Base-by-base conservation (phyloP, 1,140 invertebrate species). In the Drosophila equinoxialis region DNA sequence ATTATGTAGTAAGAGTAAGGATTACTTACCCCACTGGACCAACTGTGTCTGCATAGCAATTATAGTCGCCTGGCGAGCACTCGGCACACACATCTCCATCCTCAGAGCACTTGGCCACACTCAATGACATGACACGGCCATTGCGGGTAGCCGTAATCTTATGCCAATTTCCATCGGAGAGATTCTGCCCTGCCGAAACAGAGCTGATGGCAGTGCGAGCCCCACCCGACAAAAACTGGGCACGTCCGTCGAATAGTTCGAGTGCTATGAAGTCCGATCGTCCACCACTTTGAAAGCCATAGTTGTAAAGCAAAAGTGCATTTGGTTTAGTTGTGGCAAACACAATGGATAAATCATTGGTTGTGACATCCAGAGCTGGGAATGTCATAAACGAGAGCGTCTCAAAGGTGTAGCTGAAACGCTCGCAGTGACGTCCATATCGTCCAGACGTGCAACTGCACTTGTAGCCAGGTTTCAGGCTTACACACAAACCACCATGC, bases 221-320 rank as follows among this genome's bases (percentile, higher is more conserved):
- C 1, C 96, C 97, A 30, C 97, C 97, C 87, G 97, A 98, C 0
- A 97, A 98, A 92, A 99, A 98, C 13, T 96, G 94, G 0, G 97
- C 95, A 80, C 94, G 95, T 0, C 97, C 97, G 41, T 95, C 94
- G 1, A 98, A 93, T 59, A 99, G 90, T 93, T 99, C 97, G 45
- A 99, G 94, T 0, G 98, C 97, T 33, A 99, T 94, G 90, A 98
- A 99, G 91, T 98, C 97, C 0, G 97, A 98, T 76, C 97, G 93
- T 3, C 97, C 97, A 30, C 97, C 96, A 48, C 94, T 96, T 87
- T 97, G 96, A 0, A 95, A 93, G 1, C 97, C 97, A 82, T 96
- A 98, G 79, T 98, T 98, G 92, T 98, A 99, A 0, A 98, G 93
- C 0, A 99, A 92, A 6, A 99, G 93, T 1, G 97, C 95, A 91